These are phyloP conservation scores for Arvicanthis niloticus DNA, from an alignment of 2,113 vertebrate genomes.

Conservation along the genomic window DNA sequence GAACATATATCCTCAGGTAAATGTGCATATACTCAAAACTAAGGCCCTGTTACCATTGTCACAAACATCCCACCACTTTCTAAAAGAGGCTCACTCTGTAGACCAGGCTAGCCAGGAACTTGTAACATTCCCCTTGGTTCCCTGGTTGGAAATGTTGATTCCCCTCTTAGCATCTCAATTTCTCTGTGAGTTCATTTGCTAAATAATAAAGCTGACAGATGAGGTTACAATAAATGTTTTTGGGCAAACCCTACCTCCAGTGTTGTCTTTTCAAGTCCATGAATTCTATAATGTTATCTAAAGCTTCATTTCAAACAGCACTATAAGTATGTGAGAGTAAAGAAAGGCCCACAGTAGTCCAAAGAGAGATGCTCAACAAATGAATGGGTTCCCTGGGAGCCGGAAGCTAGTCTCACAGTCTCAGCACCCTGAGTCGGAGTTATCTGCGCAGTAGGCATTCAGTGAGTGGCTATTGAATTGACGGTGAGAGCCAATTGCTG, in stretches of 20 bases:
- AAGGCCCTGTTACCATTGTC: background rate
- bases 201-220: background rate
- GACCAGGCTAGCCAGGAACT: background rate
- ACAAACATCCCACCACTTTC: background rate
- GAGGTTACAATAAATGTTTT: background rate
- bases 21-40: background rate
- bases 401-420: background rate
- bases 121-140: background rate
- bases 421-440: background rate
- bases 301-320: constrained; percentile 24
- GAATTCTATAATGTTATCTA: constrained; percentile 37
- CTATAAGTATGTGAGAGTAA: constrained; percentile 21
- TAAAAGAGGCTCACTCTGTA: background rate
- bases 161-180: background rate
- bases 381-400: background rate
- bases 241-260: background rate
- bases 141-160: too few species aligned
- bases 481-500: constrained; percentile 58
- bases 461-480: constrained; percentile 44
- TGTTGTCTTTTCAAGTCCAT: background rate
- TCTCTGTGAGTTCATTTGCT: background rate
- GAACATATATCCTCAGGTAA: background rate
- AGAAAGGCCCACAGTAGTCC: background rate
- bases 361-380: background rate
- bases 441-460: constrained; percentile 36